Evolutionary conservation across 1,140 invertebrate genomes (phyloP).

Genomic region (Coelopa frigida): DNA sequence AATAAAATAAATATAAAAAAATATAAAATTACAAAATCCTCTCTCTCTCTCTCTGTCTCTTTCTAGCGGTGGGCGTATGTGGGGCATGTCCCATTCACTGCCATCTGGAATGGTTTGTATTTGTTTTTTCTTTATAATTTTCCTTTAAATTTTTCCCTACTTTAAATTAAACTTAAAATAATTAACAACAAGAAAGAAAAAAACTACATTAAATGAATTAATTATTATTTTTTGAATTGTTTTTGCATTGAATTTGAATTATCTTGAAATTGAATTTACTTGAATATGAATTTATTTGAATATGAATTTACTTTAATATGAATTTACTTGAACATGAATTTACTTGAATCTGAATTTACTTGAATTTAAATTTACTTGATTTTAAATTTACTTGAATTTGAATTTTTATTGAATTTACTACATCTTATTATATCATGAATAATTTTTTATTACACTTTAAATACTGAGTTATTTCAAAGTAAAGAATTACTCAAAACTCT

Average conservation of each 20-base stretch:
- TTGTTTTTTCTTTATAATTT: slow-evolving; percentile 8
- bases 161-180: slow-evolving; percentile 8
- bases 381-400: too few species aligned
- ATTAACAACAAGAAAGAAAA: not conserved
- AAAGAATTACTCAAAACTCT: slow-evolving; percentile 35
- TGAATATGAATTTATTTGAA: too few species aligned
- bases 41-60: not conserved
- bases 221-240: slow-evolving; percentile 1
- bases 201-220: not conserved
- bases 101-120: slow-evolving; percentile 45
- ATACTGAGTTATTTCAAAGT: slow-evolving; percentile 19
- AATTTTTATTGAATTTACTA: too few species aligned
- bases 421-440: slow-evolving; percentile 19
- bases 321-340: too few species aligned
- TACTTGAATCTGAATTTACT: too few species aligned
- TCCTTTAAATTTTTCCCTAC: not conserved
- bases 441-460: slow-evolving; percentile 18
- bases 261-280: too few species aligned
- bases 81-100: slow-evolving; percentile 44
- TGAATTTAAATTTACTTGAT: too few species aligned
- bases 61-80: slow-evolving; percentile 41
- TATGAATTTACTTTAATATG: too few species aligned
- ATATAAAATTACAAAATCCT: too few species aligned
- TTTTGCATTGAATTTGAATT: slow-evolving; percentile 3
- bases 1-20: too few species aligned